Evolutionary conservation across 2,113 vertebrate species (phyloP).

Genomic region (Phocoena sinus): DNA sequence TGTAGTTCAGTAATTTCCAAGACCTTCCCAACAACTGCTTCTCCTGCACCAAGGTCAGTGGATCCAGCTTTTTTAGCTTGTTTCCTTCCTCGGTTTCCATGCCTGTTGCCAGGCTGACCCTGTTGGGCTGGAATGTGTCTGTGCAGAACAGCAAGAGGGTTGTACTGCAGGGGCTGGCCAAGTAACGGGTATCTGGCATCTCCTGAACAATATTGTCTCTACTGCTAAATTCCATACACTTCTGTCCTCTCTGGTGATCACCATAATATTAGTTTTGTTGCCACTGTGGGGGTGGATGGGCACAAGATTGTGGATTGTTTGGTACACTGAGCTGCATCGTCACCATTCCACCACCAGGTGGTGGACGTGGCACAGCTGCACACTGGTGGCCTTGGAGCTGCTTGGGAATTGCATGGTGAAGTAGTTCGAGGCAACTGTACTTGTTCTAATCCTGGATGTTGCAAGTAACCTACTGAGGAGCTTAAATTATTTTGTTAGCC

Average conservation of each 20-base stretch:
- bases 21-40: slow-evolving; percentile 90
- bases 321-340: slow-evolving; percentile 95
- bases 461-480: slow-evolving; percentile 93
- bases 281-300: slow-evolving; percentile 91
- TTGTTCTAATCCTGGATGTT: slow-evolving; percentile 92
- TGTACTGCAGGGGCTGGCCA: slow-evolving; percentile 96
- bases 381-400: slow-evolving; percentile 92
- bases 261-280: slow-evolving; percentile 93
- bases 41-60: slow-evolving; percentile 93
- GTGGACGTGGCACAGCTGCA: slow-evolving; percentile 82
- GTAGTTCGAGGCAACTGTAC: slow-evolving; percentile 91
- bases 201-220: slow-evolving; percentile 89
- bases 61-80: slow-evolving; percentile 91
- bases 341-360: slow-evolving; percentile 86
- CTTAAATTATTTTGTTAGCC: slow-evolving; percentile 95
- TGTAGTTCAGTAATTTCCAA: slow-evolving; percentile 90
- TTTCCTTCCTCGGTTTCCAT: slow-evolving; percentile 90
- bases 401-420: slow-evolving; percentile 91
- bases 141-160: slow-evolving; percentile 89
- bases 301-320: slow-evolving; percentile 86
- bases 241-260: slow-evolving; percentile 89
- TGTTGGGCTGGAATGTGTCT: slow-evolving; percentile 92
- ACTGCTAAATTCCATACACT: slow-evolving; percentile 84
- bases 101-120: slow-evolving; percentile 91
- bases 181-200: slow-evolving; percentile 93